Evolutionary conservation across 2,797 vertebrate species (phyloP).

Genomic region (Halcyon smyrnensis): DNA sequence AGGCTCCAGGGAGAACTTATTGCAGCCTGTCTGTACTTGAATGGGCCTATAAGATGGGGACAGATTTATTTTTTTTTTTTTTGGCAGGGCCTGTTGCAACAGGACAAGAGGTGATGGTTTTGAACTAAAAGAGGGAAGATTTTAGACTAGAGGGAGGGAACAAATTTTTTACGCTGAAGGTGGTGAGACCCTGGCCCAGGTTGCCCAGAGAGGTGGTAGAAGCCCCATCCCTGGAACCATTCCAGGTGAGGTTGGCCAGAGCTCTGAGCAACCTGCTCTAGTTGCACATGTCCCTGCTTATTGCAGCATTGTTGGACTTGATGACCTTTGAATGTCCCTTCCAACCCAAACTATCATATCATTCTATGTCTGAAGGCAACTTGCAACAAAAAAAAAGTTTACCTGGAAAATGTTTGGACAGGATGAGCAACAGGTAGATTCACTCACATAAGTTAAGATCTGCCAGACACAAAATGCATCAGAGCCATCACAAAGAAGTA

Average conservation of each 20-base stretch:
- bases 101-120: not conserved
- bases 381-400: not conserved
- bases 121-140: not conserved
- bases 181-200: not conserved
- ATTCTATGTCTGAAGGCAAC: not conserved
- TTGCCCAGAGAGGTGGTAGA: not conserved
- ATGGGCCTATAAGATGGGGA: not conserved
- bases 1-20: not conserved
- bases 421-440: not conserved
- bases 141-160: not conserved
- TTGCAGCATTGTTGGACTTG: not conserved
- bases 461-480: fast-evolving
- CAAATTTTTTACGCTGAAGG: no score
- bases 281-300: not conserved
- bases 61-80: not conserved
- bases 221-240: not conserved
- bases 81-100: not conserved
- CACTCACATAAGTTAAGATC: not conserved
- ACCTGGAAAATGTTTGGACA: no score
- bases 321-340: not conserved
- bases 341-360: not conserved
- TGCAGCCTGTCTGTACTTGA: not conserved
- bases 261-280: not conserved
- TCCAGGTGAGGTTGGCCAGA: not conserved
- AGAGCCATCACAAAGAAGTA: not conserved